These are phyloP conservation scores for Bruchidius siliquastri DNA, from an alignment of 2,888 invertebrate species.

Conservation along the genomic window DNA sequence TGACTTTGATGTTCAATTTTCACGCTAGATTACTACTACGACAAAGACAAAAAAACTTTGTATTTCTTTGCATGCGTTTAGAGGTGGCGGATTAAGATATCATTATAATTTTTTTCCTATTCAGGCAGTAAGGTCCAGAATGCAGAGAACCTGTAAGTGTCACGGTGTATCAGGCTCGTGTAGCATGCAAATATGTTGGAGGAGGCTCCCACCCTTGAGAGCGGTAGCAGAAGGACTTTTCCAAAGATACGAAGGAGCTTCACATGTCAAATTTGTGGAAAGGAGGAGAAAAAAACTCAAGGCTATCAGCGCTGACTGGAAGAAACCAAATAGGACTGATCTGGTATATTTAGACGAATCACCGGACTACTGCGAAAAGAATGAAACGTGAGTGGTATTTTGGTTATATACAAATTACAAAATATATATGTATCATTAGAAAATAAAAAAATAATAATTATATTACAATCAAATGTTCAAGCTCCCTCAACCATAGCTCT, in stretches of 20 bases:
- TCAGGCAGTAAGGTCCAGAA: constrained; percentile 66
- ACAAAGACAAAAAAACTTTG: too few relatives aligned
- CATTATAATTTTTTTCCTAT: constrained; percentile 10
- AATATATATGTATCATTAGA: too few relatives aligned
- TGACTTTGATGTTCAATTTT: too few relatives aligned
- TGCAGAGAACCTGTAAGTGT: constrained; percentile 88
- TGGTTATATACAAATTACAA: background rate
- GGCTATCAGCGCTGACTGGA: constrained; percentile 71
- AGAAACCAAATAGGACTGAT: constrained; percentile 86
- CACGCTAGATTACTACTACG: too few relatives aligned
- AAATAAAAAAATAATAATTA: too few relatives aligned
- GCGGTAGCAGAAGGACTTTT: constrained; percentile 73
- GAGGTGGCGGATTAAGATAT: too few relatives aligned
- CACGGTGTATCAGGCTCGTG: constrained; percentile 93
- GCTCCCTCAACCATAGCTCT: too few relatives aligned
- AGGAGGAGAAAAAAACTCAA: constrained; percentile 61
- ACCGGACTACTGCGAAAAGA: constrained; percentile 85
- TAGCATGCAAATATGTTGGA: constrained; percentile 86
- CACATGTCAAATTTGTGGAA: constrained; percentile 71
- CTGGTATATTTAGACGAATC: constrained; percentile 86
- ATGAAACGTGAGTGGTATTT: constrained; percentile 64
- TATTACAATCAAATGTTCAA: too few relatives aligned
- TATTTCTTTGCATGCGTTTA: too few relatives aligned
- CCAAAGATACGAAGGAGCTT: constrained; percentile 81
- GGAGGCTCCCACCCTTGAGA: constrained; percentile 72